These are phyloP conservation scores for Drosophila ezoana DNA, from an alignment of 2,888 invertebrate species.

Conservation along the genomic window DNA sequence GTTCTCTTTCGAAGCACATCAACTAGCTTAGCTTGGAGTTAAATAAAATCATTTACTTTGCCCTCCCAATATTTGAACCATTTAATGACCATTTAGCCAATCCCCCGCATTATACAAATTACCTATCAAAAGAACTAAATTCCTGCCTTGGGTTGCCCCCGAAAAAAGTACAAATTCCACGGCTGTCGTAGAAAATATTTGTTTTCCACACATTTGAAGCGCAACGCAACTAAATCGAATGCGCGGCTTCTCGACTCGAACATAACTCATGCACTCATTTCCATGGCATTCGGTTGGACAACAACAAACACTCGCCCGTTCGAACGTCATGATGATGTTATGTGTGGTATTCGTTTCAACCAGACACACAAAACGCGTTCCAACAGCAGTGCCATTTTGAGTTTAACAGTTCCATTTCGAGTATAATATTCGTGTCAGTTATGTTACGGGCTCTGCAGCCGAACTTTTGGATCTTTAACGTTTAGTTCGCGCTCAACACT, in stretches of 20 bases:
- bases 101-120: conserved; percentile 48
- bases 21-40: too few species aligned
- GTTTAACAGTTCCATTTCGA: conserved; percentile 42
- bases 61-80: conserved; percentile 10
- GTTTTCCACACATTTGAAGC: conserved; percentile 31
- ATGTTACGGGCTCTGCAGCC: conserved; percentile 19
- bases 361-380: conserved; percentile 42
- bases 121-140: conserved; percentile 58
- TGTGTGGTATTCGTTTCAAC: conserved; percentile 33
- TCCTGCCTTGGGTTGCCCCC: conserved; percentile 31
- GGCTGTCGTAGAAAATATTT: conserved; percentile 11
- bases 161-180: conserved; percentile 50
- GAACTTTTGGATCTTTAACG: conserved; percentile 30
- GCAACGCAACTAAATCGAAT: conserved; percentile 26
- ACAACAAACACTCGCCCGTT: conserved; percentile 9
- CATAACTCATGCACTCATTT: conserved; percentile 15
- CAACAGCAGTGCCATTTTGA: conserved; percentile 45
- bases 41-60: background rate
- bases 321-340: conserved; percentile 52
- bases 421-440: conserved; percentile 21
- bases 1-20: too few species aligned
- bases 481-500: conserved; percentile 72
- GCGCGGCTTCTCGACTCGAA: background rate
- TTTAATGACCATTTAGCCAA: conserved; percentile 62
- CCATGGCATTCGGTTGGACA: conserved; percentile 10